These are phyloP conservation scores for Bugulina stolonifera DNA, from an alignment of 2,888 invertebrate genomes.

Conservation along the genomic window DNA sequence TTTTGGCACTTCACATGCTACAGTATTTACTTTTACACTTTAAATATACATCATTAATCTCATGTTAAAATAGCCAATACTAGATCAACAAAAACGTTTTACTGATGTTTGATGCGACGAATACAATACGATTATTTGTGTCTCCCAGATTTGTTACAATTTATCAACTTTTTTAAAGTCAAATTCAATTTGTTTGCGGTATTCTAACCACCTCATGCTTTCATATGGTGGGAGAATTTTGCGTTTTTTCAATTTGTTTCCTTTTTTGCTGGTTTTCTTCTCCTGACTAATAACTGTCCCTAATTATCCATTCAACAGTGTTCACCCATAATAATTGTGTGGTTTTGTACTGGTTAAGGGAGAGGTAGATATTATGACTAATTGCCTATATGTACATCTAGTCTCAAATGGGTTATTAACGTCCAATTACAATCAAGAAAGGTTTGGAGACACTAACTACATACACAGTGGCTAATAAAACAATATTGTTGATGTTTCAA, in stretches of 20 bases:
- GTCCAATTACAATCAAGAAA: slow-evolving; percentile 5
- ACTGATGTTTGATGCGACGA: too few species aligned
- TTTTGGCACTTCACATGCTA: not conserved
- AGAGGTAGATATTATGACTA: not conserved
- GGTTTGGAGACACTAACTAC: slow-evolving; percentile 5
- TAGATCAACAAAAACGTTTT: too few species aligned
- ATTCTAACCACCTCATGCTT: too few species aligned
- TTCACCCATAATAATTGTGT: not conserved
- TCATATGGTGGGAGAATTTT: too few species aligned
- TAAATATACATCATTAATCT: slow-evolving; percentile 1
- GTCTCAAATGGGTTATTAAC: not conserved
- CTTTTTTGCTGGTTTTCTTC: not conserved
- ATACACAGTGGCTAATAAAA: slow-evolving; percentile 19
- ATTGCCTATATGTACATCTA: not conserved
- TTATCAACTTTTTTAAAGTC: too few species aligned
- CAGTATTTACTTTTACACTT: slow-evolving; percentile 9
- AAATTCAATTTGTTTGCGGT: too few species aligned
- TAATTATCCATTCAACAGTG: not conserved
- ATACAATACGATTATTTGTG: too few species aligned
- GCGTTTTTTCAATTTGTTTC: too few species aligned
- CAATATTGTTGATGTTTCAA: slow-evolving; percentile 19
- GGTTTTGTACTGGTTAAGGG: not conserved
- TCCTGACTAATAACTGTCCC: not conserved
- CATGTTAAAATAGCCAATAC: too few species aligned
- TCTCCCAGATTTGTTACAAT: too few species aligned